Base-by-base conservation (phyloP, 2,888 invertebrate genomes). In the Esperia sulphurella region DNA sequence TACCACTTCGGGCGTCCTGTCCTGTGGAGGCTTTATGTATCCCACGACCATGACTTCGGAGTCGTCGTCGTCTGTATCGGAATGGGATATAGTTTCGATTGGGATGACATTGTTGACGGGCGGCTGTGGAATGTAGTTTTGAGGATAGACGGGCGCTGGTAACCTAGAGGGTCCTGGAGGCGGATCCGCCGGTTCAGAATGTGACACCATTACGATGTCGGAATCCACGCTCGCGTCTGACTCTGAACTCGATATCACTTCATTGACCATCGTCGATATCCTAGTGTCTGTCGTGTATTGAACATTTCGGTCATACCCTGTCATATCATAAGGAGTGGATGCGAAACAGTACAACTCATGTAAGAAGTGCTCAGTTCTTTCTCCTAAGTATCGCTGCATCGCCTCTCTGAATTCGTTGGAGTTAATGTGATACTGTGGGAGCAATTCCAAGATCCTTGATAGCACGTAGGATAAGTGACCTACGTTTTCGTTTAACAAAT, bases 291-390 rank as follows among this genome's bases (percentile, higher is more conserved):
- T 91, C 0, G 91, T 91, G 72, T 95, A 95, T 54, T 92, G 92
- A 14, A 94, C 93, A 59, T 92, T 90, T 14, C 94, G 90, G 72
- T 95, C 95, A 67, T 95, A 95, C 13, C 95, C 95, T 46, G 93
- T 90, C 92, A 98, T 93, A 71, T 96, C 96, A 74, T 93, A 96
- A 0, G 96, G 96, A 9, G 97, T 96, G 29, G 94, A 91, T 31
- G 98, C 96, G 83, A 95, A 98, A 74, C 93, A 93, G 63, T 94
- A 93, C 52, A 98, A 91, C 72, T 98, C 98, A 73, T 98, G 97
- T 31, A 96, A 91, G 74, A 98, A 98, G 78, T 98, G 98, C 50
- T 93, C 92, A 0, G 97, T 95, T 58, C 93, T 91, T 0, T 89
- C 83, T 14, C 93, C 93, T 53, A 97, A 90, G 72, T 93, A 95